phyloP scores from a whole-genome alignment of 2,888 invertebrate genomes.

The Pterostichus madidus region DNA sequence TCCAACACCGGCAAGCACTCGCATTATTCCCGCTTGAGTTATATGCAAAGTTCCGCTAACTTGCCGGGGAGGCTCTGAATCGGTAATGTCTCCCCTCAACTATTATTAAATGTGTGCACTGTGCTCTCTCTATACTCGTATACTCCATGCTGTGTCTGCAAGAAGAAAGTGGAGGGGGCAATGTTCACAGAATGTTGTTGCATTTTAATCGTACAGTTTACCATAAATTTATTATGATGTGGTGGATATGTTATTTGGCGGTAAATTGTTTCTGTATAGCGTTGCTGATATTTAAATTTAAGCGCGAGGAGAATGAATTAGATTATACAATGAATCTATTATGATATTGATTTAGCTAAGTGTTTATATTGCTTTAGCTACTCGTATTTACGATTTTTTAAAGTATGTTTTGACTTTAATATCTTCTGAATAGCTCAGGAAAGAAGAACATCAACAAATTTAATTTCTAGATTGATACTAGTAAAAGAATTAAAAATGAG shows the following conservation, averaged over 20 bases:
- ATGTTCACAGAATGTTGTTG: conserved; percentile 58
- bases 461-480: too few species aligned
- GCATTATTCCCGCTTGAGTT: conserved; percentile 64
- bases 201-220: conserved; percentile 62
- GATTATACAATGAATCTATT: too few species aligned
- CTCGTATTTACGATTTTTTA: too few species aligned
- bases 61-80: conserved; percentile 62
- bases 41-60: conserved; percentile 64
- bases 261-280: neutral
- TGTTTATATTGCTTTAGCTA: too few species aligned
- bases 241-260: conserved; percentile 28
- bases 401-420: too few species aligned
- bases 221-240: conserved; percentile 62
- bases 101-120: conserved; percentile 62
- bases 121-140: conserved; percentile 23
- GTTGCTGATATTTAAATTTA: conserved; percentile 6
- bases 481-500: too few species aligned
- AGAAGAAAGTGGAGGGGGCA: conserved; percentile 22
- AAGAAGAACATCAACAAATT: too few species aligned
- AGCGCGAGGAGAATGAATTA: neutral
- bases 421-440: too few species aligned
- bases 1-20: conserved; percentile 25
- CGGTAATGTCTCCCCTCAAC: conserved; percentile 63
- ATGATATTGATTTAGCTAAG: too few species aligned
- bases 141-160: conserved; percentile 12